Percentiles rank a stretch among this genome's conserved stretches.
phyloP scores from a whole-genome alignment of 2,888 invertebrate species.

The Sarcophaga subvicina region DNA sequence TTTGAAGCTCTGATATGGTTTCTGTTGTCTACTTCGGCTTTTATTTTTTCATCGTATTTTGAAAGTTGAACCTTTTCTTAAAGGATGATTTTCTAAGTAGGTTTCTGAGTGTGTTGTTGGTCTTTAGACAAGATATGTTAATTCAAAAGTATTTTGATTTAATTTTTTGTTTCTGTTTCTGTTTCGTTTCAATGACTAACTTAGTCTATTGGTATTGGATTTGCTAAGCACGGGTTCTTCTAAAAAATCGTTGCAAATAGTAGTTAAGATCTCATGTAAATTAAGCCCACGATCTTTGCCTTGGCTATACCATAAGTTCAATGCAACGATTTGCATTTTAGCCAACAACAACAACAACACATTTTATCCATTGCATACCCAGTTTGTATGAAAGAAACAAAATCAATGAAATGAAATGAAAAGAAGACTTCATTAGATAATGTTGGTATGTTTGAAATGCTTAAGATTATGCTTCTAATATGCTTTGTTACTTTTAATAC shows the following conservation, averaged over 20 bases:
- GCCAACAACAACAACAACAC: conserved; percentile 15
- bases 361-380: neutral
- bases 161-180: conserved; percentile 47
- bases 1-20: conserved; percentile 65
- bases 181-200: conserved; percentile 68
- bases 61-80: conserved; percentile 30
- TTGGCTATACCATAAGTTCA: conserved; percentile 66
- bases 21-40: conserved; percentile 6
- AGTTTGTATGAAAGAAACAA: neutral
- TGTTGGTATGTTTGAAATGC: conserved; percentile 52
- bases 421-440: conserved; percentile 69
- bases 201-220: conserved; percentile 43
- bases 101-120: conserved; percentile 47
- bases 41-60: too few relatives aligned
- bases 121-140: conserved; percentile 64
- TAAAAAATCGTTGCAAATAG: conserved; percentile 40
- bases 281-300: conserved; percentile 68
- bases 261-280: conserved; percentile 69
- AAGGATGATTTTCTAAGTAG: conserved; percentile 58
- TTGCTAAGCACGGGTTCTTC: conserved; percentile 43
- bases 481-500: conserved; percentile 16
- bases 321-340: conserved; percentile 66
- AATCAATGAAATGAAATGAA: conserved; percentile 32
- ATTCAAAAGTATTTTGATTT: conserved; percentile 68
- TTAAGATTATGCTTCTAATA: conserved; percentile 49